Conservation (phyloP, 1,140 invertebrate species). For the Hesperophylax magnus region DNA sequence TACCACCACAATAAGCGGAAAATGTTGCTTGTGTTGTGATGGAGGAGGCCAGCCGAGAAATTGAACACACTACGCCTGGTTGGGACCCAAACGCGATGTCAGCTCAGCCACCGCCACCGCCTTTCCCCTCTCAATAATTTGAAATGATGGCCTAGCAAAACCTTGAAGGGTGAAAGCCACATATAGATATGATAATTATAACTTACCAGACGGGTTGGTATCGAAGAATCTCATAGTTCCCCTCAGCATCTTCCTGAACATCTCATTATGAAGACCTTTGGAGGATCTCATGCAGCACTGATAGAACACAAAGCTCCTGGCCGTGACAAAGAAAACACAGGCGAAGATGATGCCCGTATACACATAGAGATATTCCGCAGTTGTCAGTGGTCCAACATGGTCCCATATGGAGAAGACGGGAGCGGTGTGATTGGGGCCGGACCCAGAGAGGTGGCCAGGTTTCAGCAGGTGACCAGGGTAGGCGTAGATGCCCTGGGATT, state of each 20-base stretch:
- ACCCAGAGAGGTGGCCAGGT: background rate
- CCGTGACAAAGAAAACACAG: constrained; percentile 71
- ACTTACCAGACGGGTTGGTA: constrained; percentile 80
- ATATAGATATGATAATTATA: too few species aligned
- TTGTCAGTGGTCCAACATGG: constrained; percentile 65
- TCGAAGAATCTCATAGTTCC: constrained; percentile 90
- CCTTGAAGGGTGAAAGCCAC: too few species aligned
- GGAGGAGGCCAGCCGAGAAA: too few species aligned
- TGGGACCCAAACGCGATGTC: too few species aligned
- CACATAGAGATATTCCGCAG: constrained; percentile 67
- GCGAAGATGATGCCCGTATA: constrained; percentile 65
- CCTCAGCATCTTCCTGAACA: constrained; percentile 83
- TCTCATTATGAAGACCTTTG: constrained; percentile 83
- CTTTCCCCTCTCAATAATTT: too few species aligned
- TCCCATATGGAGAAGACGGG: constrained; percentile 53
- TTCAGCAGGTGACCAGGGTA: background rate
- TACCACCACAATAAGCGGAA: too few species aligned
- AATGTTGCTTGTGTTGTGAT: too few species aligned
- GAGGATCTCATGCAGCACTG: constrained; percentile 85
- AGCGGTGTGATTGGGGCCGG: background rate
- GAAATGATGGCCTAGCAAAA: too few species aligned
- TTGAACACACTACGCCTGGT: too few species aligned
- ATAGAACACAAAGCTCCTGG: constrained; percentile 81
- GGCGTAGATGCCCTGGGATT: background rate
- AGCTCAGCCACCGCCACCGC: too few species aligned